These are phyloP conservation scores for Drosophila insularis DNA, from an alignment of 1,140 invertebrate species.

Conservation along the genomic window DNA sequence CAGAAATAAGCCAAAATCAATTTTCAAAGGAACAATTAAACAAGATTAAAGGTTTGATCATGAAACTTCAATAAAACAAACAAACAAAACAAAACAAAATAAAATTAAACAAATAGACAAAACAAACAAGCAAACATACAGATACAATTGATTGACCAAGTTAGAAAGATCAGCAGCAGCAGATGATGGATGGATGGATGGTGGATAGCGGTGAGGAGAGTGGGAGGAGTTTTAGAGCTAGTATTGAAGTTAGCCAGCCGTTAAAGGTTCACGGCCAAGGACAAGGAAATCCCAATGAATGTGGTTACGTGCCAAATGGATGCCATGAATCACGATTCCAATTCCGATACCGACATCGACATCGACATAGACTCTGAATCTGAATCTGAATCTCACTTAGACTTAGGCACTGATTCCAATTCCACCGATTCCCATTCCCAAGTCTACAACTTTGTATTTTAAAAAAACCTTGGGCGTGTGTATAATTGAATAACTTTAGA, in stretches of 20 bases:
- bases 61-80: slow-evolving; percentile 74
- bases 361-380: slow-evolving; percentile 2
- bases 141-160: slow-evolving; percentile 58
- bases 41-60: slow-evolving; percentile 59
- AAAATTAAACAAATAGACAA: slow-evolving; percentile 39
- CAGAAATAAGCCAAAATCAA: slow-evolving; percentile 26
- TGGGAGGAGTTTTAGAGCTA: slow-evolving; percentile 34
- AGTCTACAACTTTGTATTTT: slow-evolving; percentile 65
- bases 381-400: slow-evolving; percentile 15
- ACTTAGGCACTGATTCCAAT: not conserved
- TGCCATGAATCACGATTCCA: slow-evolving; percentile 61
- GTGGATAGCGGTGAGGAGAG: not conserved
- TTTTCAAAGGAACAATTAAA: slow-evolving; percentile 76
- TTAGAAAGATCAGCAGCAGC: slow-evolving; percentile 9
- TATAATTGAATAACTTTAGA: slow-evolving; percentile 63
- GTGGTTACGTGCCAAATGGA: slow-evolving; percentile 45
- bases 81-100: slow-evolving; percentile 60
- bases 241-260: slow-evolving; percentile 59
- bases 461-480: slow-evolving; percentile 71
- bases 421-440: slow-evolving; percentile 3
- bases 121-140: slow-evolving; percentile 61
- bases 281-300: slow-evolving; percentile 80
- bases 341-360: not conserved
- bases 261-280: slow-evolving; percentile 80
- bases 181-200: not conserved